Base-by-base conservation (phyloP, 2,888 invertebrate genomes). In the Ectropis crepuscularia region DNA sequence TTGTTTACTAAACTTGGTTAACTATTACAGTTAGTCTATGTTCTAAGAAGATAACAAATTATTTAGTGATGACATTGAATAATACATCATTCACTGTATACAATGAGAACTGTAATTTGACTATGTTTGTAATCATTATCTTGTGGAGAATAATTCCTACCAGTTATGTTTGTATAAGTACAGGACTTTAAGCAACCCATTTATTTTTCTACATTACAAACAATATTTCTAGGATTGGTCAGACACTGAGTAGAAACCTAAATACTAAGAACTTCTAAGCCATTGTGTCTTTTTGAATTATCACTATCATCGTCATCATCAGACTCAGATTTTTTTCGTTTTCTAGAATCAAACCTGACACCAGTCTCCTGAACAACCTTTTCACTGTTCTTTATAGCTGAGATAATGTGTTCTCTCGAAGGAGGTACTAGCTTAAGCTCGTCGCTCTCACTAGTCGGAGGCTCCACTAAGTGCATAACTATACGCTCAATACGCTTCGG, bases 401-500 rank as follows among this genome's bases (percentile, higher is more conserved):
- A 81, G 65, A 92, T 91, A 54, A 92, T 91, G 65, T 90, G 90
- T 74, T 92, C 92, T 74, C 88, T 89, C 2, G 92, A 90, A 36
- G 92, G 92, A 61, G 90, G 86, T 10, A 92, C 85, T 50, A 92
- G 74, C 71, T 89, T 88, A 5, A 92, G 69, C 59, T 90, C 91
- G 62, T 90, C 89, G 60, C 74, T 87, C 61, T 89, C 88, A 71
- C 74, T 81, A 2, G 75, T 76, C 5, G 89, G 82, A 5, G 91
- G 90, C 70, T 90, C 89, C 10, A 92, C 86, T 12, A 97, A 88
- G 77, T 96, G 95, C 77, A 95, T 94, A 42, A 97, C 95, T 57
- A 96, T 96, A 57, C 94, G 94, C 78, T 96, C 96, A 57, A 97
- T 80, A 62, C 95, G 93, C 64, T 93, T 92, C 0, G 96, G 96